Evolutionary conservation across 2,888 invertebrate genomes (phyloP).

Genomic region (Lomographa bimaculata): DNA sequence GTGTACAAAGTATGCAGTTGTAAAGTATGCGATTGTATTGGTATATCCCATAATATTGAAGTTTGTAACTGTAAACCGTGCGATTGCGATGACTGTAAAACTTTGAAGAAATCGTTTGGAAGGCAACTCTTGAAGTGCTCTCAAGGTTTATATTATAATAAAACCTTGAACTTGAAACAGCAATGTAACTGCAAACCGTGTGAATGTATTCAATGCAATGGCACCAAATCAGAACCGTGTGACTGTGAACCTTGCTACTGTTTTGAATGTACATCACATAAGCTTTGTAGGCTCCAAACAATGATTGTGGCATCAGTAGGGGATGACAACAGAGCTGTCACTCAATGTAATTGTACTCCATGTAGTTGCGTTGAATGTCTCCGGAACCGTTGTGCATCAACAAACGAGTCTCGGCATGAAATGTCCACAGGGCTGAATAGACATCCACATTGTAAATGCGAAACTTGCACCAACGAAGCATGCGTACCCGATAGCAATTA

Average conservation of each 20-base stretch:
- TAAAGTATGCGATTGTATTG: slow-evolving; percentile 65
- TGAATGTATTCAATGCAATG: slow-evolving; percentile 37
- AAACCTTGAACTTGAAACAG: too few relatives aligned
- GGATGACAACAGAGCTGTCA: slow-evolving; percentile 34
- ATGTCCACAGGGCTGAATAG: slow-evolving; percentile 48
- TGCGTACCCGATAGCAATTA: slow-evolving; percentile 44
- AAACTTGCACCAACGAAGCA: slow-evolving; percentile 45
- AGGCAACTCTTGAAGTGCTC: too few relatives aligned
- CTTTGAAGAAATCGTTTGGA: slow-evolving; percentile 13
- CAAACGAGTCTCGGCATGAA: slow-evolving; percentile 40
- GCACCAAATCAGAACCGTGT: slow-evolving; percentile 36
- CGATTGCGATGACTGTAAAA: slow-evolving; percentile 44
- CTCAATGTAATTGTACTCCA: slow-evolving; percentile 51
- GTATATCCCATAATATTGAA: slow-evolving; percentile 15
- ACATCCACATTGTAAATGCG: slow-evolving; percentile 47
- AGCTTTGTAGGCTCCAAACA: slow-evolving; percentile 21
- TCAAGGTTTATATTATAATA: too few relatives aligned
- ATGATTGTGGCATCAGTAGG: slow-evolving; percentile 45
- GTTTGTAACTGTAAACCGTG: slow-evolving; percentile 51
- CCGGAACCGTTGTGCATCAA: slow-evolving; percentile 35
- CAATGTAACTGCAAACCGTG: slow-evolving; percentile 48
- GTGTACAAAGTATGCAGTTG: slow-evolving; percentile 66
- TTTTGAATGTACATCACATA: slow-evolving; percentile 40
- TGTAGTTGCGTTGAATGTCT: slow-evolving; percentile 56
- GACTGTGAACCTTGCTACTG: slow-evolving; percentile 51